Percentiles rank a stretch among this genome's conserved stretches.
Conservation (phyloP, 2,888 invertebrate genomes). For the Podabrus alpinus region DNA sequence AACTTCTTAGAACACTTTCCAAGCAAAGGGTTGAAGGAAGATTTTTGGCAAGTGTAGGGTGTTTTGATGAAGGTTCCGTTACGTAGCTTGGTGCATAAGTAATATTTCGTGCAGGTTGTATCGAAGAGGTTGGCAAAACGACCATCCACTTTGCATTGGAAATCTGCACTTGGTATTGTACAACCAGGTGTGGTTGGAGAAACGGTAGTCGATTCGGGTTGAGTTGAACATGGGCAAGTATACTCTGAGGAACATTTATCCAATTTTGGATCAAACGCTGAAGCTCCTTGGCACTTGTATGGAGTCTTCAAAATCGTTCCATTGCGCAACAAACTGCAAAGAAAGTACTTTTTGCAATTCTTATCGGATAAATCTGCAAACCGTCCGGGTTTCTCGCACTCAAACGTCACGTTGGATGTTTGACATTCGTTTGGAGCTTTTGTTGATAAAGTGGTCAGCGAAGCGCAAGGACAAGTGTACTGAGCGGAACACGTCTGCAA, state of each 20-base stretch:
- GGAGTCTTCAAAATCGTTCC: slow-evolving; percentile 47
- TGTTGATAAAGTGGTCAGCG: not conserved
- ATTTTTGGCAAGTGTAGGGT: slow-evolving; percentile 35
- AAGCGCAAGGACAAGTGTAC: slow-evolving; percentile 18
- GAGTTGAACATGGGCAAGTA: slow-evolving; percentile 1
- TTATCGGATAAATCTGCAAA: slow-evolving; percentile 52
- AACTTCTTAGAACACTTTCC: slow-evolving; percentile 28
- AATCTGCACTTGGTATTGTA: not conserved
- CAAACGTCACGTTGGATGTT: slow-evolving; percentile 30
- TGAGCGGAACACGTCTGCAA: slow-evolving; percentile 53
- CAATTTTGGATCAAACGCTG: slow-evolving; percentile 35
- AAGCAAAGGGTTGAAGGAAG: slow-evolving; percentile 34
- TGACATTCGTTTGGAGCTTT: slow-evolving; percentile 46
- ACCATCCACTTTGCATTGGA: slow-evolving; percentile 46
- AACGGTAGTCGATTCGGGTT: not conserved
- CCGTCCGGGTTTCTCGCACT: slow-evolving; percentile 54
- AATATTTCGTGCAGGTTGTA: slow-evolving; percentile 39
- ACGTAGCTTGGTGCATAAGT: slow-evolving; percentile 33
- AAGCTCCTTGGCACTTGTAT: slow-evolving; percentile 31
- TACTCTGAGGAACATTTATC: slow-evolving; percentile 26
- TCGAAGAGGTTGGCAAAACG: slow-evolving; percentile 55
- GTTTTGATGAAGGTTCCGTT: slow-evolving; percentile 47
- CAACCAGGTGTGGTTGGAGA: not conserved
- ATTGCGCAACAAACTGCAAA: slow-evolving; percentile 31
- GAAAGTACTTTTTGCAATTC: slow-evolving; percentile 32